Percentiles rank a stretch among this genome's conserved stretches.
These are phyloP conservation scores for Mus spicilegus DNA, from an alignment of 2,113 vertebrate species.

Conservation along the genomic window DNA sequence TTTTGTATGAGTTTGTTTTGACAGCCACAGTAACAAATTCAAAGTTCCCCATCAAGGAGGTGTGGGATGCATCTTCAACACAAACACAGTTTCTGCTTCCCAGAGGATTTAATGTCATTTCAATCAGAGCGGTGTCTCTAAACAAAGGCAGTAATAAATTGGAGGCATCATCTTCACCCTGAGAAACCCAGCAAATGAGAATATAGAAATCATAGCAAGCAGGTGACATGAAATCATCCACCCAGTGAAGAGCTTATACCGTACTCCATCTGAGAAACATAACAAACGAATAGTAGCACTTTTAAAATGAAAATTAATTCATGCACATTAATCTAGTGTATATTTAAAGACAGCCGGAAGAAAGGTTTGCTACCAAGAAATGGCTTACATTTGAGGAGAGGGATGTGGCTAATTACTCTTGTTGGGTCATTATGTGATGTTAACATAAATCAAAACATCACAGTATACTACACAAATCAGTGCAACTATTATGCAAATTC, in stretches of 20 bases:
- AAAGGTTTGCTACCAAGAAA: not conserved
- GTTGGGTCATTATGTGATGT: not conserved
- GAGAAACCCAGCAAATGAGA: constrained; percentile 70
- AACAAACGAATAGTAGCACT: not conserved
- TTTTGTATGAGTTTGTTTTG: constrained; percentile 81
- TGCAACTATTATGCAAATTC: not conserved
- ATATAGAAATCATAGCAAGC: constrained; percentile 70
- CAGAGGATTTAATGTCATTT: constrained; percentile 86
- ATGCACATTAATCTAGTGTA: not conserved
- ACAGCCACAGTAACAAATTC: constrained; percentile 81
- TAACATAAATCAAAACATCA: not conserved
- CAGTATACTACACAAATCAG: not conserved
- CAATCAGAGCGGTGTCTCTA: constrained; percentile 85
- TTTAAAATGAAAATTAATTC: not conserved
- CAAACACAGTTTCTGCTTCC: constrained; percentile 79
- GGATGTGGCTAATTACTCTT: accelerated
- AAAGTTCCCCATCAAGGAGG: constrained; percentile 83
- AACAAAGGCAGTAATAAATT: constrained; percentile 85
- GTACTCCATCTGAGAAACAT: not conserved
- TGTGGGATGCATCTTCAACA: constrained; percentile 82
- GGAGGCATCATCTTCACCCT: constrained; percentile 73
- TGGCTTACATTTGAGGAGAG: not conserved
- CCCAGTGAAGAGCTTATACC: not conserved
- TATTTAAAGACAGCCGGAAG: not conserved
- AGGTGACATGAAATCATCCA: not conserved